Conservation (phyloP, 2,113 vertebrate species). For the Elachura formosa region DNA sequence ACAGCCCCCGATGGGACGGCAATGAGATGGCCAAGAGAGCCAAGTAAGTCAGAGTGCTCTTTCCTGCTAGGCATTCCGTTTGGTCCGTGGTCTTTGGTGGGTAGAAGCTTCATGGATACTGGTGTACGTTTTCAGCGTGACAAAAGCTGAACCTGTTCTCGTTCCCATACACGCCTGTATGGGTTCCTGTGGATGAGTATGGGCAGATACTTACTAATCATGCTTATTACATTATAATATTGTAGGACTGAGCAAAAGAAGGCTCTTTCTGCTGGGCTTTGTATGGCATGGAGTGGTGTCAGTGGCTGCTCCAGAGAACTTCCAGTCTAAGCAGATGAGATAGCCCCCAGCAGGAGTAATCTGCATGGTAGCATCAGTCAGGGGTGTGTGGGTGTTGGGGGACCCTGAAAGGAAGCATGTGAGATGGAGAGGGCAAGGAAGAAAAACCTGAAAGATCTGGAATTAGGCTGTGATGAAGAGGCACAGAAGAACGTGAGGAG, state of each 20-base stretch:
- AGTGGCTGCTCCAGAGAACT: not conserved
- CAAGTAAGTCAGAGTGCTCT: constrained; percentile 80
- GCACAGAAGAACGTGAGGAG: not conserved
- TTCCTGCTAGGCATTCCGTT: not conserved
- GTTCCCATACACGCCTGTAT: not conserved
- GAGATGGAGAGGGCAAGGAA: not conserved
- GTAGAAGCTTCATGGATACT: not conserved
- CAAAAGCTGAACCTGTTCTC: not conserved
- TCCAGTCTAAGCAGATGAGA: not conserved
- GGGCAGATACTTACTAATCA: not conserved
- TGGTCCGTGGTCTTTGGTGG: not conserved
- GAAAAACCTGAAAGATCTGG: constrained; percentile 15
- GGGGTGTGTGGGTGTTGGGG: not conserved
- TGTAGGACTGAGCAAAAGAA: not conserved
- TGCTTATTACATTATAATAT: not conserved
- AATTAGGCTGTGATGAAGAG: not conserved
- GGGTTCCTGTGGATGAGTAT: not conserved
- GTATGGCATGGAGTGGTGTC: not conserved
- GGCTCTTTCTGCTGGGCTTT: not conserved
- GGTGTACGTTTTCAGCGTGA: not conserved
- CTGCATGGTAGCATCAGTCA: constrained; percentile 5
- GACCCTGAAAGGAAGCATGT: constrained; percentile 2
- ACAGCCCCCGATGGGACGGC: constrained; percentile 98
- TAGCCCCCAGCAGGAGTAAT: not conserved
- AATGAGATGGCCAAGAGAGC: constrained; percentile 99